Evolutionary conservation across 1,140 invertebrate species (phyloP).

Genomic region (Magallana gigas): DNA sequence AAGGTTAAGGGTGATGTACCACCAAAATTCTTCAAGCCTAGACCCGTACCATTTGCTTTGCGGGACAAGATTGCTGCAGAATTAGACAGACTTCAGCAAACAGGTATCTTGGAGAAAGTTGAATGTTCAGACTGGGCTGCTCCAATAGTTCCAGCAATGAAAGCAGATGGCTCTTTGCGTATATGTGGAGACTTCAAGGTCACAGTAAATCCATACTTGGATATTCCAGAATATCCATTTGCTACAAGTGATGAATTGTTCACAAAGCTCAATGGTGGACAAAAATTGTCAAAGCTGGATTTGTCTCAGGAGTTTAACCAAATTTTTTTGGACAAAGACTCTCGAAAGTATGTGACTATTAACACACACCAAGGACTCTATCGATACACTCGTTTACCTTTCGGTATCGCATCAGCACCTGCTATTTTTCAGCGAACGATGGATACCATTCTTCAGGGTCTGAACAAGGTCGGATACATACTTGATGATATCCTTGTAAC

Average conservation of each 20-base stretch:
- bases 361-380: constrained; percentile 46
- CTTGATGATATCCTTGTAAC: no score
- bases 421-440: constrained; percentile 80
- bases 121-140: constrained; percentile 36
- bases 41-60: constrained; percentile 48
- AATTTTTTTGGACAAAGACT: no score
- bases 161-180: no score
- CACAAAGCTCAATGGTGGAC: constrained; percentile 33
- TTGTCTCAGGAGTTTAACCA: no score
- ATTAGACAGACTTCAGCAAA: constrained; percentile 71
- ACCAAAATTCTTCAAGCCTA: constrained; percentile 57
- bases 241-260: constrained; percentile 55
- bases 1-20: constrained; percentile 21
- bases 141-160: no score
- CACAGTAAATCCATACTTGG: background rate
- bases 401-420: constrained; percentile 75
- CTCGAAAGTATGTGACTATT: background rate
- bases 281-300: no score
- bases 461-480: no score
- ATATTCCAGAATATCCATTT: constrained; percentile 54
- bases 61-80: constrained; percentile 68
- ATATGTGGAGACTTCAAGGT: no score
- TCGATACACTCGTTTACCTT: constrained; percentile 51
- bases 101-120: constrained; percentile 47
- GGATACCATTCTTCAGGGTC: constrained; percentile 69